A percentile compares a stretch with the other conserved stretches of the same genome.
Conservation (phyloP, 2,113 vertebrate species). For the Engystomops pustulosus region DNA sequence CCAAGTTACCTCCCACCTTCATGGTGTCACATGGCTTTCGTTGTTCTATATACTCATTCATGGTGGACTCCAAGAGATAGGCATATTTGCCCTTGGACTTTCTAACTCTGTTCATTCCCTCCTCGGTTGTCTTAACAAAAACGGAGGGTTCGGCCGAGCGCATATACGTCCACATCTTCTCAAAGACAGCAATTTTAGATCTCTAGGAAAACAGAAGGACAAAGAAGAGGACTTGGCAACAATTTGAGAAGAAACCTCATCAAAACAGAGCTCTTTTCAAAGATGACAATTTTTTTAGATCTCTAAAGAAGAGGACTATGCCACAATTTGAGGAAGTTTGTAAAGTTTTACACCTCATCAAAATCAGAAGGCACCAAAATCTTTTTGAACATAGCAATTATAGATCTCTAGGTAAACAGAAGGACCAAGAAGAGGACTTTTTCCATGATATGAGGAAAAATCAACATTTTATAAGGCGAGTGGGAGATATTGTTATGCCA, state of each 20-base stretch:
- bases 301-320: no score
- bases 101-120: constrained; percentile 93
- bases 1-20: constrained; percentile 99
- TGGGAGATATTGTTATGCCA: no score
- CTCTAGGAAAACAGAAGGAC: constrained; percentile 76
- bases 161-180: constrained; percentile 99
- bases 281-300: no score
- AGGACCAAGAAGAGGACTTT: no score
- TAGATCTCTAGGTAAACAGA: no score
- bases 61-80: constrained; percentile 97
- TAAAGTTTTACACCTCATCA: no score
- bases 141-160: constrained; percentile 96
- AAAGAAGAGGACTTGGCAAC: constrained; percentile 60
- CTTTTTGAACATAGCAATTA: no score
- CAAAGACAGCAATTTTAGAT: constrained; percentile 98
- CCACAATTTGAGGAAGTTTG: no score
- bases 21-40: constrained; percentile 97
- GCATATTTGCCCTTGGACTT: constrained; percentile 99
- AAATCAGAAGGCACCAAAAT: no score
- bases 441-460: no score
- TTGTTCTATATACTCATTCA: constrained; percentile 99
- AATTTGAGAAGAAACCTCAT: not conserved
- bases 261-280: no score
- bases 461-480: not conserved
- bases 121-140: constrained; percentile 97